These are phyloP conservation scores for Nebria ingens DNA, from an alignment of 1,140 invertebrate genomes.

Conservation along the genomic window DNA sequence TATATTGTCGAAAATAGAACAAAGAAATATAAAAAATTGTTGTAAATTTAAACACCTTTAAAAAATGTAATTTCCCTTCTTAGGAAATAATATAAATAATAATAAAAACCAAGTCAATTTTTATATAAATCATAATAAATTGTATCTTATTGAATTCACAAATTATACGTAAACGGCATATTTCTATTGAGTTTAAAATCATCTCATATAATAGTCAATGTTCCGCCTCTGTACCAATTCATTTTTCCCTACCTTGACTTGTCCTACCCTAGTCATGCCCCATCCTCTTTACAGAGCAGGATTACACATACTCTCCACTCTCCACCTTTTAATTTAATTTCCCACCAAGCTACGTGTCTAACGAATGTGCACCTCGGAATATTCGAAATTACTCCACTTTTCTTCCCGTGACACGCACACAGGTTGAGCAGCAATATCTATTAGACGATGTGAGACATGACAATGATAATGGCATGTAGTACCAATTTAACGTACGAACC, in stretches of 20 bases:
- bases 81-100: too few species aligned
- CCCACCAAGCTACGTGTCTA: neutral
- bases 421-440: neutral
- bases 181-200: neutral
- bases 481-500: too few species aligned
- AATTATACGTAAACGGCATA: too few species aligned
- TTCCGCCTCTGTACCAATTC: neutral
- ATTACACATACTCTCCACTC: conserved; percentile 7
- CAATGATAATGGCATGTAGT: too few species aligned
- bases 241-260: neutral
- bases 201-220: neutral
- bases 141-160: too few species aligned
- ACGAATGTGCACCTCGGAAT: neutral
- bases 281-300: neutral
- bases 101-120: too few species aligned
- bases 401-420: neutral
- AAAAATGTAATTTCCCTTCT: too few species aligned
- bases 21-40: too few species aligned
- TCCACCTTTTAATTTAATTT: conserved; percentile 7
- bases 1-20: too few species aligned
- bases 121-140: too few species aligned
- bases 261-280: neutral
- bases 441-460: neutral
- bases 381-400: conserved; percentile 8
- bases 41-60: too few species aligned